These are phyloP conservation scores for Ceratoteleas bidentatus DNA, from an alignment of 1,140 invertebrate genomes.

Conservation along the genomic window DNA sequence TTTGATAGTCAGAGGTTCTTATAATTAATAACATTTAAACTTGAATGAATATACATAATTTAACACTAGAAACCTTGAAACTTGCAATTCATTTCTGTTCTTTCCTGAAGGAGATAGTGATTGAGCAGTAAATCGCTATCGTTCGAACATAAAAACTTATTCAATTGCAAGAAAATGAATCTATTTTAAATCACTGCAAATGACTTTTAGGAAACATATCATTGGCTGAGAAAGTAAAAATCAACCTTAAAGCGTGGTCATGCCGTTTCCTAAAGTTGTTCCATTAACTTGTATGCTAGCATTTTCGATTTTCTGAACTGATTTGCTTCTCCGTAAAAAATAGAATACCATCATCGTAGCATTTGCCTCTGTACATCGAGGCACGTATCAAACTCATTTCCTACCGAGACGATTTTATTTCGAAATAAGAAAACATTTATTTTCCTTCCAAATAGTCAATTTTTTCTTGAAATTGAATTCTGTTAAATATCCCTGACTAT, in stretches of 20 bases:
- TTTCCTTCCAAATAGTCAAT: neutral
- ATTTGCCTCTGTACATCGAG: slow-evolving; percentile 4
- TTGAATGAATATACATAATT: too few relatives aligned
- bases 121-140: slow-evolving; percentile 7
- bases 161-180: slow-evolving; percentile 21
- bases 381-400: neutral
- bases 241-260: slow-evolving; percentile 22
- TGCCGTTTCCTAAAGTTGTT: slow-evolving; percentile 11
- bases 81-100: neutral
- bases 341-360: slow-evolving; percentile 18
- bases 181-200: slow-evolving; percentile 8
- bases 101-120: slow-evolving; percentile 10
- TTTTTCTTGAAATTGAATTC: neutral
- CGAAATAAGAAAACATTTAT: neutral
- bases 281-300: slow-evolving; percentile 22
- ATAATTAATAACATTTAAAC: too few relatives aligned
- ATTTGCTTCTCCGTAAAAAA: slow-evolving; percentile 36
- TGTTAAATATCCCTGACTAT: neutral
- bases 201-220: slow-evolving; percentile 31
- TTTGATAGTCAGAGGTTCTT: too few relatives aligned
- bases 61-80: too few relatives aligned
- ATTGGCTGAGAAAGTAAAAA: slow-evolving; percentile 20
- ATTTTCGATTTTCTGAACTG: slow-evolving; percentile 25
- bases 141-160: slow-evolving; percentile 17
- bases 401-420: neutral